Conservation (phyloP, 2,888 invertebrate genomes). For the Phalera bucephala region DNA sequence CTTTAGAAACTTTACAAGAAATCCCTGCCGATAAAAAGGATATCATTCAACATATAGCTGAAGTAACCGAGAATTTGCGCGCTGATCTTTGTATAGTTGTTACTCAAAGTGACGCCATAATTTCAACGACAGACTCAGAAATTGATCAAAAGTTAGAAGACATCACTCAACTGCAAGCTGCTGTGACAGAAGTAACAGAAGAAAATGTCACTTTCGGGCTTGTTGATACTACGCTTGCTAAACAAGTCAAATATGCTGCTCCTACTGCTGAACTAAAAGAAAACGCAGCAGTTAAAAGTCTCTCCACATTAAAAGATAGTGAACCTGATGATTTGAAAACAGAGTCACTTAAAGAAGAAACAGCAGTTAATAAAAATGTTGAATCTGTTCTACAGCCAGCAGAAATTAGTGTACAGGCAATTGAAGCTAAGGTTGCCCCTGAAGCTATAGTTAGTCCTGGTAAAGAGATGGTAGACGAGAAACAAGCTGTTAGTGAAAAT, state of each 20-base stretch:
- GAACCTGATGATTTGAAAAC: background rate
- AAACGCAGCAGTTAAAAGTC: background rate
- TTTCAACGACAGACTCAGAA: constrained; percentile 7
- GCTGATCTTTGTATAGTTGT: constrained; percentile 19
- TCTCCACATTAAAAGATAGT: background rate
- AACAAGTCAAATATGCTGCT: background rate
- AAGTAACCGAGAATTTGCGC: constrained; percentile 24
- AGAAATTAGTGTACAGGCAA: constrained; percentile 3
- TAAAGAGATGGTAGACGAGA: background rate
- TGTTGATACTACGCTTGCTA: background rate
- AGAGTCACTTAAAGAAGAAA: constrained; percentile 1
- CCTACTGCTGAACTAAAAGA: constrained; percentile 1
- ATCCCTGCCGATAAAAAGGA: constrained; percentile 15
- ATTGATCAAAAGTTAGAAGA: constrained; percentile 5
- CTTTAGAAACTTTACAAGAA: constrained; percentile 25
- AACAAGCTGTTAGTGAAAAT: background rate
- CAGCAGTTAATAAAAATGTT: background rate
- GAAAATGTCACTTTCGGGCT: background rate
- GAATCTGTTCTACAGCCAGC: constrained; percentile 1
- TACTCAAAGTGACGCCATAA: constrained; percentile 5
- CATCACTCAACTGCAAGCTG: background rate
- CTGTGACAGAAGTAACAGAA: constrained; percentile 1
- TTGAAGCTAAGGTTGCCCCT: background rate
- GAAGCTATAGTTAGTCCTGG: background rate
- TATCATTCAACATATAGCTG: constrained; percentile 18